phyloP scores from a whole-genome alignment of 2,797 vertebrate species.

The Scarus forsteni region DNA sequence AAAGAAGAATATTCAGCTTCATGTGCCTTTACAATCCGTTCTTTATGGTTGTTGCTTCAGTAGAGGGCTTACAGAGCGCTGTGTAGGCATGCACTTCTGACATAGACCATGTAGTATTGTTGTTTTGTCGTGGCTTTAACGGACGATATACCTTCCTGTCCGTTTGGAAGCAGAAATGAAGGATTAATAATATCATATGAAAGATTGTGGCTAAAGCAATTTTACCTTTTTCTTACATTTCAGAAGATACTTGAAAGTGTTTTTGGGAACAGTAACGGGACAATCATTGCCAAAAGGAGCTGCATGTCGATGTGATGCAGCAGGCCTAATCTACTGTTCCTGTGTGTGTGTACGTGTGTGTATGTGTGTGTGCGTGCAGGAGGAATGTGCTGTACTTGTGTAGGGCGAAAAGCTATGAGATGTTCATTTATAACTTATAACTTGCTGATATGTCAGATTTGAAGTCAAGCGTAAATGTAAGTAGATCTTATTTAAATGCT shows the following conservation, averaged over 20 bases:
- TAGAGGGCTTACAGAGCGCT: conserved; percentile 37
- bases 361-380: background rate
- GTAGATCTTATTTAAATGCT: conserved; percentile 65
- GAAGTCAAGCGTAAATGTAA: conserved; percentile 33
- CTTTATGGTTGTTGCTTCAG: conserved; percentile 49
- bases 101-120: conserved; percentile 58
- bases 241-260: conserved; percentile 69
- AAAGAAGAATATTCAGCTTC: conserved; percentile 54
- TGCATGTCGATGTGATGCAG: conserved; percentile 31
- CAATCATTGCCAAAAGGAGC: conserved; percentile 41
- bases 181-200: conserved; percentile 38
- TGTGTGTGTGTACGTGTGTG: conserved; percentile 21
- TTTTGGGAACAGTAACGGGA: conserved; percentile 49
- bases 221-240: conserved; percentile 34
- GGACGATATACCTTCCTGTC: conserved; percentile 18
- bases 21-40: conserved; percentile 71
- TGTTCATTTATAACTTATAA: conserved; percentile 40
- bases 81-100: conserved; percentile 48
- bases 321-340: conserved; percentile 42
- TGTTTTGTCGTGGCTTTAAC: conserved; percentile 54
- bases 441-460: background rate
- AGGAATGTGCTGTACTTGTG: background rate
- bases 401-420: conserved; percentile 5
- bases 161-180: conserved; percentile 30
- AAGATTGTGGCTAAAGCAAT: conserved; percentile 17